phyloP scores from a whole-genome alignment of 2,888 invertebrate species.

The Pherbina coryleti region DNA sequence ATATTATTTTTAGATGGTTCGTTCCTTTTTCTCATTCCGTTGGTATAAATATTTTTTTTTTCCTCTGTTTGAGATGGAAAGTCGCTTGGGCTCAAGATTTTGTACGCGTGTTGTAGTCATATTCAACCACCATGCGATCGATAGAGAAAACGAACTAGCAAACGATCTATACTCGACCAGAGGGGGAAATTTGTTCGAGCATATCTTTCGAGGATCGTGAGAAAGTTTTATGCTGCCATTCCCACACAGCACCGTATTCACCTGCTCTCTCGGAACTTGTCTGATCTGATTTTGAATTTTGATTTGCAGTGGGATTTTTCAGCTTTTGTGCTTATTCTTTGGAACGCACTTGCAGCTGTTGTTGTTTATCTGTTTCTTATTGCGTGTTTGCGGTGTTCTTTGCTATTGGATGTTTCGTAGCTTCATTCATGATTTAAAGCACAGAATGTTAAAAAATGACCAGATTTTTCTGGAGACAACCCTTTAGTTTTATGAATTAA shows the following conservation, averaged over 20 bases:
- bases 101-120: slow-evolving; percentile 28
- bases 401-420: slow-evolving; percentile 38
- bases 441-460: not conserved
- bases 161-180: slow-evolving; percentile 1
- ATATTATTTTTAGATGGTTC: not conserved
- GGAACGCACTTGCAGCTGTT: slow-evolving; percentile 28
- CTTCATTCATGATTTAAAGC: slow-evolving; percentile 15
- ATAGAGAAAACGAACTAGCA: not conserved
- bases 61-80: slow-evolving; percentile 9
- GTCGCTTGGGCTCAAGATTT: not conserved
- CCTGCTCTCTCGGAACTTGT: slow-evolving; percentile 53
- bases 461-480: not conserved
- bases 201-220: slow-evolving; percentile 48
- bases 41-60: not conserved
- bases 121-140: slow-evolving; percentile 18
- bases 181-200: slow-evolving; percentile 22
- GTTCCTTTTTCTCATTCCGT: slow-evolving; percentile 4
- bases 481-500: slow-evolving; percentile 11
- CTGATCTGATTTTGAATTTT: slow-evolving; percentile 22
- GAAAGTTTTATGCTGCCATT: slow-evolving; percentile 69
- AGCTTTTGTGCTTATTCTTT: slow-evolving; percentile 1
- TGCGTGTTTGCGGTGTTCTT: slow-evolving; percentile 41
- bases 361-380: slow-evolving; percentile 36
- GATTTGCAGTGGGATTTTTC: slow-evolving; percentile 38
- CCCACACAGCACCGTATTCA: slow-evolving; percentile 66